Evolutionary conservation across 1,140 invertebrate genomes (phyloP), one percentile per base, ranked within the genome.

Genomic region (Lineus longissimus): DNA sequence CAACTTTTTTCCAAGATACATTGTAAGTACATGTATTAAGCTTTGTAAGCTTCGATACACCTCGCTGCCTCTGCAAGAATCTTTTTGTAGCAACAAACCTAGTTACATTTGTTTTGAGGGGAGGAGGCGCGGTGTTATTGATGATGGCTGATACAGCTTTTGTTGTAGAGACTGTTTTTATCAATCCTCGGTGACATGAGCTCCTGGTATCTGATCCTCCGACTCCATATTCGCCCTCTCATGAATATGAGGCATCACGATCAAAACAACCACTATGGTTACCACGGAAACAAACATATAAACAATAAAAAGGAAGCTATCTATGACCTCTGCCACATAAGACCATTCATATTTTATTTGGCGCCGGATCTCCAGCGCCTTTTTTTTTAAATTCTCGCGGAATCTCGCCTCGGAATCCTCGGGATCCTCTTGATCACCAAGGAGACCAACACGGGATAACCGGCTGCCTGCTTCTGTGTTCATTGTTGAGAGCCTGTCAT

Each of bases 161-260:
- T n/a, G n/a, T n/a, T n/a, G n/a, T n/a, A n/a, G n/a, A n/a, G n/a
- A n/a, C n/a, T n/a, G n/a, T n/a, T n/a, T n/a, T n/a, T n/a, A n/a
- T n/a, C n/a, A n/a, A n/a, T n/a, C n/a, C n/a, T n/a, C n/a, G n/a
- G n/a, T n/a, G n/a, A n/a, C n/a, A n/a, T n/a, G n/a, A n/a, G 33
- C 33, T 36, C 33, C 33, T 7, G 33, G 33, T 7, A 36, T 36
- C 33, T 36, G 33, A 15, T 36, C 33, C 33, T 36, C 33, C 4
- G 33, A 36, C 33, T 36, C 33, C 33, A 15, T 36, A 36, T 51
- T 51, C 47, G 47, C 19, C n/a, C 19, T 19, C 4, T 51, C 19
- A n/a, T 61, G 41, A 25, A 61, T 19, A 54, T 47, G 58, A 2
- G 62, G 62, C n/a, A 64, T 27, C 6, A 64, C 33, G 11, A 64